Conservation (phyloP, 1,140 invertebrate species). For the Theocolax elegans region DNA sequence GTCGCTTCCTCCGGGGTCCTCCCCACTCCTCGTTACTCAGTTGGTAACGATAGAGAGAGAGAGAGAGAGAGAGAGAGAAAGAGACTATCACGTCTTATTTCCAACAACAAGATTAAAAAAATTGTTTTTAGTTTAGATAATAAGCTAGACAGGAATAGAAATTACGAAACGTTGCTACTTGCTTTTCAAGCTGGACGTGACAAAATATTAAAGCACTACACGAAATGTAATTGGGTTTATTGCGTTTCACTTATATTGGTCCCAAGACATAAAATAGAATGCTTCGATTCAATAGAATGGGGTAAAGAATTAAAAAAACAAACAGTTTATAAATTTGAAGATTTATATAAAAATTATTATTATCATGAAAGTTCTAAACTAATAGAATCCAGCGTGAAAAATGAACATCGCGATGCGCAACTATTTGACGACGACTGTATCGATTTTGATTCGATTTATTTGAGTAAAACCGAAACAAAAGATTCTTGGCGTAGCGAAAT, state of each 20-base stretch:
- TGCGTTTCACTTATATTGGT: conserved; percentile 35
- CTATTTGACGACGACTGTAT: too few species aligned
- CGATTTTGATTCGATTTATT: neutral
- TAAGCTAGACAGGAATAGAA: neutral
- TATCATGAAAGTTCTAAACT: neutral
- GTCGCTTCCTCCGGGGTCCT: too few species aligned
- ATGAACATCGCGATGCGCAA: too few species aligned
- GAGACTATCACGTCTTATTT: too few species aligned
- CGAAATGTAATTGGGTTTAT: conserved; percentile 42
- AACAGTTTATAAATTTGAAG: conserved; percentile 26
- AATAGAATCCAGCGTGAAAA: neutral
- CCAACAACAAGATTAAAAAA: conserved; percentile 19
- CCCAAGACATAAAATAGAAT: conserved; percentile 37
- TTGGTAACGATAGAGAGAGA: too few species aligned
- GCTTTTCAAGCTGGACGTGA: conserved; percentile 28
- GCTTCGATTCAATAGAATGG: conserved; percentile 28
- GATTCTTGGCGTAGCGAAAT: too few species aligned
- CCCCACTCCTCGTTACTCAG: too few species aligned
- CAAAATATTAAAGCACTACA: conserved; percentile 37
- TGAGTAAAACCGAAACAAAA: neutral
- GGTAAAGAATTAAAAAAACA: conserved; percentile 23
- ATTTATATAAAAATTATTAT: conserved; percentile 24
- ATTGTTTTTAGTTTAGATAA: neutral
- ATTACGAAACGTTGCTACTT: neutral
- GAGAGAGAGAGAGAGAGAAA: too few species aligned